Evolutionary conservation across 1,140 invertebrate genomes (phyloP), one percentile per base, ranked within the genome.

Genomic region (Diorhabda sublineata): DNA sequence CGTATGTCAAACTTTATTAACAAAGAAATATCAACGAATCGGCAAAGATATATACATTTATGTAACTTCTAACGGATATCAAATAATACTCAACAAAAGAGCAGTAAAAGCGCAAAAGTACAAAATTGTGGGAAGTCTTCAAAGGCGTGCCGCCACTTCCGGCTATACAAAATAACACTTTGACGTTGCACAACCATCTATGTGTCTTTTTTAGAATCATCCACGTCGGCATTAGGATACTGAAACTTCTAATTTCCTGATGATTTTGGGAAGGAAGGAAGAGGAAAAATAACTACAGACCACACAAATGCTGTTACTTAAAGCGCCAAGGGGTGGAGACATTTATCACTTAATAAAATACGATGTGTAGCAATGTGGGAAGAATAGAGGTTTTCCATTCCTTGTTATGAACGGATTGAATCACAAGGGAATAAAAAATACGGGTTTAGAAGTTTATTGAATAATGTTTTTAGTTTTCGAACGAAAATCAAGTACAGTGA

Each of bases 131-230:
- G 47, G 47, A 52, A 8, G 43, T 42, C 41, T 68, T 58, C 56
- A 68, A 68, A 68, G 61, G 66, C 66, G 47, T 9, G 58, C n/a
- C 42, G 47, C 57, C 9, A 11, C 57, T 66, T 57, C 64, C 64
- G 57, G 52, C 57, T 43, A 57, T 58, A 66, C 26, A 43, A 9
- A 8, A n/a, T 43, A 57, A 58, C 57, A 58, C 64, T 66, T 57
- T 58, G 64, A 66, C 57, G 64, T 41, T 57, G 42, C 64, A 58
- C 64, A 42, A 60, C 8, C 61, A 9, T 52, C 45, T 52, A 9
- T 63, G 44, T 63, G 61, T 45, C 43, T 63, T 63, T 63, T 42
- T n/a, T 45, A 61, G 59, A 5, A 7, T 11, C 11, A 7, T 11
- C 42, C 8, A 11, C 11, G 3, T 26, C 58, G 58, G 58, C 58